Evolutionary conservation across 2,797 vertebrate genomes (phyloP).

Genomic region (Scarus forsteni): DNA sequence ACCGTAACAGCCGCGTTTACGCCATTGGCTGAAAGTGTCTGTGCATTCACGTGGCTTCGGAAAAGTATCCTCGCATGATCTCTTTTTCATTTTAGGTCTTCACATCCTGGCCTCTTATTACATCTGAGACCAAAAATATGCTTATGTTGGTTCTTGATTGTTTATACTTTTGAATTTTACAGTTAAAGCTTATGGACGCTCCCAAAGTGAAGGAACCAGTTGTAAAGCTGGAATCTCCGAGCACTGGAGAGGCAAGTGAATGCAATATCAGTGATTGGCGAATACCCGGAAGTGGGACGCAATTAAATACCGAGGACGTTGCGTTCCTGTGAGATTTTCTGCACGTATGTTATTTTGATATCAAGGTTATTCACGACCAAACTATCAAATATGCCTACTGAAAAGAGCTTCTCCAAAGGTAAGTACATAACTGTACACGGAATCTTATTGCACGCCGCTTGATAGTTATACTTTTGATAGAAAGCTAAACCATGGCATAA

Average conservation of each 20-base stretch:
- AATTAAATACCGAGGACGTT: background rate
- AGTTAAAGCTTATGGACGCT: background rate
- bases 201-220: background rate
- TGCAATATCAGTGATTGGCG: background rate
- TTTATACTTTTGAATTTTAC: too few relatives aligned
- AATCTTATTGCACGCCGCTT: background rate
- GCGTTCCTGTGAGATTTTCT: too few relatives aligned
- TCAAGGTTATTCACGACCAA: background rate
- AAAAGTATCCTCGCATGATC: background rate
- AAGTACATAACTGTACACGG: background rate
- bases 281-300: conserved; percentile 16
- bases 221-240: background rate
- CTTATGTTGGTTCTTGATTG: too few relatives aligned
- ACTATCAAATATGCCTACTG: conserved; percentile 60
- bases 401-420: conserved; percentile 80
- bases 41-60: background rate
- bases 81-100: too few relatives aligned
- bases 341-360: rapidly evolving
- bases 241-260: background rate
- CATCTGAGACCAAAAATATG: too few relatives aligned
- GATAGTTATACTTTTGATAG: background rate
- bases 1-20: too few relatives aligned
- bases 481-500: background rate
- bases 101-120: too few relatives aligned
- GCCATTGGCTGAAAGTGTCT: conserved; percentile 37